Base-by-base conservation (phyloP, 2,888 invertebrate species). In the Odiellus spinosus region DNA sequence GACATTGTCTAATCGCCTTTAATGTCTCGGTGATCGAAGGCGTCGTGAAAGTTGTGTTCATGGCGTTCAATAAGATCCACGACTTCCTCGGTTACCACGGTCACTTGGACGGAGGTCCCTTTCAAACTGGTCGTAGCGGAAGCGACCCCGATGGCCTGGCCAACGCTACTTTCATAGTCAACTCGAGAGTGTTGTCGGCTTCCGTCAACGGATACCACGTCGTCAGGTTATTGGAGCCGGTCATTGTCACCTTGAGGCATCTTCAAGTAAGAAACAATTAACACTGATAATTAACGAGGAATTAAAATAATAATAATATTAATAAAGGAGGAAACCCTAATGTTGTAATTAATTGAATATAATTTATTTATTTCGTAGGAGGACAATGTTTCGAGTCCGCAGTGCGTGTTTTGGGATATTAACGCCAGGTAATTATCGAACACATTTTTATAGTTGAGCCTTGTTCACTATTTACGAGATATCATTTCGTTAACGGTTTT, bases 21-120 rank as follows among this genome's bases (percentile, higher is more conserved):
- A 3, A n/a, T 35, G 12, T 35, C 35, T 35, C 12, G 14, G 14
- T 34, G 3, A n/a, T 33, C n/a, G 10, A 33, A 35, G 83, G 84
- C 44, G 70, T 87, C 11, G 83, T 87, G 10, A 76, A 86, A 46
- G 76, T 88, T 44, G 86, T 88, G 1, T 87, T 87, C 69, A 82
- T 85, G 56, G 86, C 87, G 0, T 90, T 87, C 66, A 84, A 87
- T 67, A 78, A 84, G 34, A 71, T 88, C 10, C 85, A 87, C 63
- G 79, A 84, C 60, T 83, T 87, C 53, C 69, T 87, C 10, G 36
- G 38, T 10, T 35, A 45, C 14, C 41, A 41, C 33, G 19, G 43
- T 17, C 39, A 34, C 6, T 18, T 38, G 15, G 26, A 26, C 26
- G 26, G 26, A 6, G 26, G 26, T 4, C 38, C 38, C 10, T n/a